Base-by-base conservation (phyloP, 2,888 invertebrate species). In the Sinotaia quadrata region DNA sequence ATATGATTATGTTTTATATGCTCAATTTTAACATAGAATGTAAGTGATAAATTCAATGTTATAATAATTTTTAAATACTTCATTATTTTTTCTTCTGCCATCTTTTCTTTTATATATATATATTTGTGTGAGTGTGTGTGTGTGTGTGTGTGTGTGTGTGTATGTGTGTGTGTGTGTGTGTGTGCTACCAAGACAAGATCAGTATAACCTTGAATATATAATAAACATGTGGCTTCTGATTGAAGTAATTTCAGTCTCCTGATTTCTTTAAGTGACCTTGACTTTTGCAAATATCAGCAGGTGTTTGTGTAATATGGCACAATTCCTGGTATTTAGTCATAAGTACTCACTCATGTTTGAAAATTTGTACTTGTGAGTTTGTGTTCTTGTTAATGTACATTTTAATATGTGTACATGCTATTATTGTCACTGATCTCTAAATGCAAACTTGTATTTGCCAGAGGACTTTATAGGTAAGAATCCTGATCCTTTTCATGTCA, bases 381-480 rank as follows among this genome's bases (percentile, higher is more conserved):
- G 29, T 52, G 21, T 24, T 27, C 12, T 12, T 52, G 27, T 52
- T 12, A 29, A 31, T 24, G 27, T 27, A 21, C 4, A 1, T 24
- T 12, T 27, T 3, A 5, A 33, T 8, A 15, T 15, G 21, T 58
- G 36, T 58, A 24, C 27, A 36, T 37, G 4, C 31, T 29, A 33
- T 60, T 24, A 8, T 1, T 60, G 31, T 47, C 47, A 4, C 51
- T 62, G 61, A 62, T 51, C n/a, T 10, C 41, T 27, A 37, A 31
- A 29, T 33, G 41, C 60, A 36, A 33, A 27, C 51, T 33, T 72
- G 66, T 69, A 54, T 72, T 72, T 58, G 52, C 66, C 68, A 72
- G 72, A 72, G 21, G 66, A 57, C 68, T 72, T 59, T 72, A 61
- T 72, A 44, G 72, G 72, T 72, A 72, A 72, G 72, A 51, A 27